These are phyloP conservation scores for Bellardia bayeri DNA, from an alignment of 2,888 invertebrate species.

Conservation along the genomic window DNA sequence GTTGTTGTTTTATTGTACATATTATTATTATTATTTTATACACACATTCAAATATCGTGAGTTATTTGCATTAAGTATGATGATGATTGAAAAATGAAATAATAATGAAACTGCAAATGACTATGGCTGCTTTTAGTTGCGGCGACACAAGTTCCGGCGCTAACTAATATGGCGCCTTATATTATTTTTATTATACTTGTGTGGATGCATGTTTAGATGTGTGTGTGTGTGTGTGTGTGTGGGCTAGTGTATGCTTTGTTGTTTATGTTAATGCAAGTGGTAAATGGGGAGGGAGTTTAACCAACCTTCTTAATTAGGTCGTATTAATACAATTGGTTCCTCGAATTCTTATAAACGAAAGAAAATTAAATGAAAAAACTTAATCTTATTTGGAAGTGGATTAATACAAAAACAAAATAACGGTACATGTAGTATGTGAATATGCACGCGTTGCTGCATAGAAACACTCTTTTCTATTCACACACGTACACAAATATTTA, in stretches of 20 bases:
- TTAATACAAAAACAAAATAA: slow-evolving; percentile 25
- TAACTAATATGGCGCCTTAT: slow-evolving; percentile 70
- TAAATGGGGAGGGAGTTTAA: slow-evolving; percentile 24
- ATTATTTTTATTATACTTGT: slow-evolving; percentile 54
- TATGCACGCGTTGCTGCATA: no score
- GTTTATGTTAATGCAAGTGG: neutral
- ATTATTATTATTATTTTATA: slow-evolving; percentile 11
- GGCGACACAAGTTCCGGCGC: slow-evolving; percentile 70
- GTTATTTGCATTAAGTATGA: slow-evolving; percentile 55
- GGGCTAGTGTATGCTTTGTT: neutral
- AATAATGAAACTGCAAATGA: slow-evolving; percentile 60
- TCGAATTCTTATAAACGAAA: slow-evolving; percentile 31
- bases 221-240: neutral
- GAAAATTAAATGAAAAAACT: slow-evolving; percentile 10
- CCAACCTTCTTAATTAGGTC: slow-evolving; percentile 59
- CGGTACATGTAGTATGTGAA: no score
- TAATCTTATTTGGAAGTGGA: slow-evolving; percentile 53
- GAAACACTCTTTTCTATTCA: neutral
- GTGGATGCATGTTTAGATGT: neutral
- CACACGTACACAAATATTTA: neutral
- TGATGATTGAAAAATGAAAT: slow-evolving; percentile 45
- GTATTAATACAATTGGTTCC: slow-evolving; percentile 43
- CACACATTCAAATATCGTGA: slow-evolving; percentile 39
- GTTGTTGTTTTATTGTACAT: neutral
- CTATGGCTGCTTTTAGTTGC: slow-evolving; percentile 52